Base-by-base conservation (phyloP, 2,113 vertebrate genomes). In the Microtus montanus region DNA sequence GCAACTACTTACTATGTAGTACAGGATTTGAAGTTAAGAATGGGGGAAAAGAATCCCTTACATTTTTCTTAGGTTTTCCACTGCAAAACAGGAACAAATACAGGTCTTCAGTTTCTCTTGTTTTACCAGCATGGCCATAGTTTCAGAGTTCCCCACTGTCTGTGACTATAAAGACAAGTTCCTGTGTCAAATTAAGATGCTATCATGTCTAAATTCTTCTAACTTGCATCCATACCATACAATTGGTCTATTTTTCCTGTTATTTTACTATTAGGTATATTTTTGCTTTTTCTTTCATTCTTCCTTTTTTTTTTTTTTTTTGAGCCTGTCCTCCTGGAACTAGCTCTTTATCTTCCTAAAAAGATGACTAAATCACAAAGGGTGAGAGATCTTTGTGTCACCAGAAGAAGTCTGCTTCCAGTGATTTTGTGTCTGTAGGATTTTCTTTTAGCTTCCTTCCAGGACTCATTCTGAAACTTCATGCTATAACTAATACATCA, bases 381-480 rank as follows among this genome's bases (percentile, higher is more conserved):
- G 73, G 30, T 35, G 79, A 14, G 11, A 9, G 14, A 4, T 84
- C 33, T 26, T 8, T 85, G 30, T 47, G 8, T 92, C 63, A 44
- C 38, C 26, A 54, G 71, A 90, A 82, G 33, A 54, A 90, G 3
- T 7, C 2, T 63, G 35, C 11, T 24, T 92, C 71, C 15, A 30
- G 44, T 6, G 5, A 5, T 77, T 15, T 13, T n/a, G 33, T 2
- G 41, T 71, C 64, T 63, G 7, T 11, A 83, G n/a, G 52, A 35
- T 68, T 95, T 93, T 74, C 47, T 78, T 47, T 79, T 71, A 49
- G 44, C 35, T 28, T 86, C 15, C n/a, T 95, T 79, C 79, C 49
- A 80, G 64, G 47, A 61, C 58, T 84, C 19, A 58, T 58, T 20
- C 22, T 82, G 35, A 84, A 94, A 47, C 35, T 10, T 58, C 44